Evolutionary conservation across 2,888 invertebrate species (phyloP).

Genomic region (Drosophila aldrichi): DNA sequence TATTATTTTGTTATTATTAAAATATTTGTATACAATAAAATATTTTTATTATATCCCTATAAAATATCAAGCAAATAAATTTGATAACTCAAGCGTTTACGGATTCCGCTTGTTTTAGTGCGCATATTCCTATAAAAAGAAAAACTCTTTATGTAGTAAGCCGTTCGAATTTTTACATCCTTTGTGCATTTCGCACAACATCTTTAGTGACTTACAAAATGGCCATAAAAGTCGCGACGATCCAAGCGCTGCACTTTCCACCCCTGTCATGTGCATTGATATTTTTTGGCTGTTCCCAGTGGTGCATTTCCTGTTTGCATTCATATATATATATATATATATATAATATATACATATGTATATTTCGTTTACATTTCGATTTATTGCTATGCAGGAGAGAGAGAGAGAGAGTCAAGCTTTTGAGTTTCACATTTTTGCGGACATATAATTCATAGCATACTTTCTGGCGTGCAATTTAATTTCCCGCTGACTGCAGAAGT

Average conservation of each 20-base stretch:
- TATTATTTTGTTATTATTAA: too few species aligned
- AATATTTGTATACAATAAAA: too few species aligned
- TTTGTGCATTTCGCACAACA: neutral
- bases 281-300: slow-evolving; percentile 12
- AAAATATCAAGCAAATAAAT: neutral
- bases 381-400: slow-evolving; percentile 22
- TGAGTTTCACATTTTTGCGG: slow-evolving; percentile 9
- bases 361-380: slow-evolving; percentile 18
- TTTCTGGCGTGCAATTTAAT: slow-evolving; percentile 64
- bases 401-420: slow-evolving; percentile 10
- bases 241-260: neutral
- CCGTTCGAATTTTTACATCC: slow-evolving; percentile 15
- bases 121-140: neutral
- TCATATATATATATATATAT: neutral
- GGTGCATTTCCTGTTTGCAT: slow-evolving; percentile 23
- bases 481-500: slow-evolving; percentile 58
- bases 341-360: neutral
- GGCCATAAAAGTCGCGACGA: slow-evolving; percentile 7
- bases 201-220: slow-evolving; percentile 10
- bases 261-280: slow-evolving; percentile 9
- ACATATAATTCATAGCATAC: slow-evolving; percentile 16
- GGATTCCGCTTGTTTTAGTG: neutral
- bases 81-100: neutral
- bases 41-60: neutral
- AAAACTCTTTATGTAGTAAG: neutral